Base-by-base conservation (phyloP, 2,888 invertebrate genomes). In the Drosophila testacea region DNA sequence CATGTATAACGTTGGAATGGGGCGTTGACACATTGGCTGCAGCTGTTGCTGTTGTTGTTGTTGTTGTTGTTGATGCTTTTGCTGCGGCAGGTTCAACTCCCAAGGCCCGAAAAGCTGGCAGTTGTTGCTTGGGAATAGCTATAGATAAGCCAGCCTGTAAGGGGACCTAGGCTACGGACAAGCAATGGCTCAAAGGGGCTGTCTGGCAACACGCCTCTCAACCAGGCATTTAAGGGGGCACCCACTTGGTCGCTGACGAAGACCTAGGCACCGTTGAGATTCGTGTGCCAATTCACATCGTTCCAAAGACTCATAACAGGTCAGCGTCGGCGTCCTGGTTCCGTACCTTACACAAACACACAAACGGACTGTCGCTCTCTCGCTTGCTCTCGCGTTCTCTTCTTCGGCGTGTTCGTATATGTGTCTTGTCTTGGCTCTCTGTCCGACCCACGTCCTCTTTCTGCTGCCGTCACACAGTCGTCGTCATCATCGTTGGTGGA, bases 261-360 rank as follows among this genome's bases (percentile, higher is more conserved):
- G 61, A 73, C 57, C 46, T 61, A 71, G 76, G 81, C 65, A 27
- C 55, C 61, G 55, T 36, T 44, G 51, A 34, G 32, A 30, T 22
- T 11, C 4, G 10, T 79, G 87, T 83, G 77, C 79, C 89, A 64
- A 85, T 89, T 88, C 88, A 48, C 79, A 74, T 44, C 55, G 89
- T 90, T 90, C 89, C 90, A 56, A 52, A 59, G 64, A 65, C 73
- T 68, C 84, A 73, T 50, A 72, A 51, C 71, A 66, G 69, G 60
- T 79, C 66, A 69, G 68, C 74, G 77, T 77, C 74, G 65, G 59
- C 67, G 71, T 69, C 48, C 65, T 52, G 57, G 16, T 68, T 30
- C 36, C 56, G 22, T 16, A 39, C 64, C 36, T 41, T 57, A 52
- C 50, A 41, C 66, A 63, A 16, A 27, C 55, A 27, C 28, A n/a